Base-by-base conservation (phyloP, 2,888 invertebrate species). In the Cerastoderma edule region DNA sequence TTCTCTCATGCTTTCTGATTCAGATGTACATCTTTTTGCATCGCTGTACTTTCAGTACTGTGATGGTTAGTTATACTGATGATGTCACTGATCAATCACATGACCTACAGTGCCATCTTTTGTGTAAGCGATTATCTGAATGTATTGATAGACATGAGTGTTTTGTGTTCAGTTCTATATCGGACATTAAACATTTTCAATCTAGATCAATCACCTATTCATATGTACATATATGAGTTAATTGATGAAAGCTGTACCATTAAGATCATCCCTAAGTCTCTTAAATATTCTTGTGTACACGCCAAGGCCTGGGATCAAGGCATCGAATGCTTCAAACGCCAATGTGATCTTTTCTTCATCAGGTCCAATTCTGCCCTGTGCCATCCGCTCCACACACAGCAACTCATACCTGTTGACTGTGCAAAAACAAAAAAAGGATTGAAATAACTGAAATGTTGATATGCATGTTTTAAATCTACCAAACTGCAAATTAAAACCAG, bases 301-400 rank as follows among this genome's bases (percentile, higher is more conserved):
- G 6, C 91, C 91, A 46, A 91, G 83, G 67, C 89, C 83, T 22
- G 90, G 91, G 10, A 91, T 75, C 6, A 91, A 72, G 46, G 89
- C 88, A 78, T 91, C 91, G 33, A 91, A 74, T 0, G 89, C 89
- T 69, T 89, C 84, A 73, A 91, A 91, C 13, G 91, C 88, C 6
- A 89, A 67, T 8, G 80, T 53, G 56, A 89, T 88, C 33, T 89
- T 83, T 35, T 91, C 89, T 57, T 89, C 88, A 65, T 83, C 84
- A 35, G 84, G 85, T 4, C 81, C 82, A 19, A 80, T 83, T 28
- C 83, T 78, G 13, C 85, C 85, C 56, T 84, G 66, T 0, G 73
- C 68, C 50, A 76, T 71, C 50, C 85, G 82, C 63, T 90, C 90
- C 60, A 88, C 73, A 64, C 88, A 83, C 69, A 90, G 67, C 39